phyloP scores from a whole-genome alignment of 2,797 vertebrate species.

The Crossoptilon crossoptilon region DNA sequence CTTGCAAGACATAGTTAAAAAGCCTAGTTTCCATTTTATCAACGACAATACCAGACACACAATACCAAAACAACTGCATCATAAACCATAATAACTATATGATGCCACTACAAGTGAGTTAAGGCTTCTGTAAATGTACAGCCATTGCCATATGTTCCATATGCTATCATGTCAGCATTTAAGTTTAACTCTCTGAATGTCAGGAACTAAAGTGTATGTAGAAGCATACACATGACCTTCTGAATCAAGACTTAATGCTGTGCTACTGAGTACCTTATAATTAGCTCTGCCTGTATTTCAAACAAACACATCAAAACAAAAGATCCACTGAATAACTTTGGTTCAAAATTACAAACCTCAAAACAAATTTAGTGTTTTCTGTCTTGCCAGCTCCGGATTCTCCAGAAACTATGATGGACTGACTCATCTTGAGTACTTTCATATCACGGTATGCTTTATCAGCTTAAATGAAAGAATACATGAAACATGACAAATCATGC shows the following conservation, averaged over 20 bases:
- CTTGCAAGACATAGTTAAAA: not conserved
- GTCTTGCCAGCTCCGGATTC: conserved; percentile 99
- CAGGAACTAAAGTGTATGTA: rapidly evolving
- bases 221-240: not conserved
- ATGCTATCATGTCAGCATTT: not conserved
- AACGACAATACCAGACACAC: not conserved
- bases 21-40: not conserved
- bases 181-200: not conserved
- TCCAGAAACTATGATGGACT: conserved; percentile 98
- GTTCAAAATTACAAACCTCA: conserved; percentile 85
- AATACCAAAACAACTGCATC: not conserved
- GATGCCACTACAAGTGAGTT: not conserved
- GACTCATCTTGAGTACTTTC: conserved; percentile 98
- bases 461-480: conserved; percentile 80
- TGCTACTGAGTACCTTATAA: not conserved
- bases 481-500: not conserved
- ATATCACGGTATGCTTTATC: conserved; percentile 98
- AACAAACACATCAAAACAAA: not conserved
- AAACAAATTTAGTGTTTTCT: conserved; percentile 99
- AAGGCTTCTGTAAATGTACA: not conserved
- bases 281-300: not conserved
- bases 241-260: not conserved
- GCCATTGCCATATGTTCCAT: not conserved
- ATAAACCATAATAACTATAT: not conserved
- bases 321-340: not conserved